These are phyloP conservation scores for Hexactinellida sp. DNA, from an alignment of 37 sponge, comb jelly and placozoan genomes.

Conservation along the genomic window DNA sequence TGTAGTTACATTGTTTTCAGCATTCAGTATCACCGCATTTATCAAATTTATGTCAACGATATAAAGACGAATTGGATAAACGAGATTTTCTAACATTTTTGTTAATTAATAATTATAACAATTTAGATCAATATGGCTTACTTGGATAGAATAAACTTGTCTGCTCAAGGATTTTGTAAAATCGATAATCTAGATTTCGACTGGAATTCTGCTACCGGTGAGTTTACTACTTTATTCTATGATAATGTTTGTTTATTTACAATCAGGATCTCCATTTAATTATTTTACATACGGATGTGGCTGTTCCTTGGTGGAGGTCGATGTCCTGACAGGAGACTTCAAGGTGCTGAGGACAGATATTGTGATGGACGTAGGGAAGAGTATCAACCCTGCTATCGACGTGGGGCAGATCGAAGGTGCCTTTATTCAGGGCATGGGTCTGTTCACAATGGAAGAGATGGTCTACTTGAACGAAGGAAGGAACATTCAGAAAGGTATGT, in stretches of 20 bases:
- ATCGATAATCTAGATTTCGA: background rate
- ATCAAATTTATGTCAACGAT: too few relatives aligned
- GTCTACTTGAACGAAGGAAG: slow-evolving; percentile 16
- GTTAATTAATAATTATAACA: too few relatives aligned
- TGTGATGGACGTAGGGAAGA: slow-evolving; percentile 46
- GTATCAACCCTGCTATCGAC: slow-evolving; percentile 43
- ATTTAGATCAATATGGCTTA: slow-evolving; percentile 43
- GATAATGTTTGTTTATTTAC: background rate
- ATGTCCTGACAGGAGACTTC: slow-evolving; percentile 28
- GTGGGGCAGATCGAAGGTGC: slow-evolving; percentile 59
- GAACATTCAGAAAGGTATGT: background rate
- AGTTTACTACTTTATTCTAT: background rate
- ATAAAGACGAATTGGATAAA: too few relatives aligned
- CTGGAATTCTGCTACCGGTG: slow-evolving; percentile 17
- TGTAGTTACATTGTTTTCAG: too few relatives aligned
- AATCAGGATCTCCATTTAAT: background rate
- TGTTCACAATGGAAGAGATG: slow-evolving; percentile 42
- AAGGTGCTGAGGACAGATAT: slow-evolving; percentile 29
- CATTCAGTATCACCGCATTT: too few relatives aligned
- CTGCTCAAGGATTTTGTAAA: slow-evolving; percentile 64
- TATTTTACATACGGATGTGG: slow-evolving; percentile 34
- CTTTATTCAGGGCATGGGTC: slow-evolving; percentile 53
- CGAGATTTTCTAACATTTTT: too few relatives aligned
- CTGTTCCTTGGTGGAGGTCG: slow-evolving; percentile 31
- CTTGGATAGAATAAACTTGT: slow-evolving; percentile 44